phyloP scores from a whole-genome alignment of 1,140 invertebrate genomes.

The Eurosta solidaginis region DNA sequence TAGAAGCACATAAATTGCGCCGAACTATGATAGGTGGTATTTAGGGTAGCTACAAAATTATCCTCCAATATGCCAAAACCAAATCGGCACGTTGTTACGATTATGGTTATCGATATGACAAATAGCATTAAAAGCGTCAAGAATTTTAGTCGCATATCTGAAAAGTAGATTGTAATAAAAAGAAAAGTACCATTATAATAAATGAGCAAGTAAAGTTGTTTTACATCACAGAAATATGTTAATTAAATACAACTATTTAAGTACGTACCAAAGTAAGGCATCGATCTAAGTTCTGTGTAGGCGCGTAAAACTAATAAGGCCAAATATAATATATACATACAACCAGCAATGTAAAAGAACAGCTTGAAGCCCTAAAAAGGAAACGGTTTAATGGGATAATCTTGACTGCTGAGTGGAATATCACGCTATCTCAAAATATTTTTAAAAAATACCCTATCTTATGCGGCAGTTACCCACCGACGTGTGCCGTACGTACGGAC shows the following conservation, averaged over 20 bases:
- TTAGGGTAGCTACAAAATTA: constrained; percentile 88
- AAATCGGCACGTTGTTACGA: constrained; percentile 81
- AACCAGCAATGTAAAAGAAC: constrained; percentile 85
- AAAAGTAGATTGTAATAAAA: not conserved
- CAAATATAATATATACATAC: constrained; percentile 85
- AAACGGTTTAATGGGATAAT: too few species aligned
- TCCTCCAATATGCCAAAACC: constrained; percentile 88
- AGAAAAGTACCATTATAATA: too few species aligned
- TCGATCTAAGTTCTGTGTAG: constrained; percentile 91
- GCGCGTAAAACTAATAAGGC: constrained; percentile 83
- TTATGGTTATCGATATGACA: constrained; percentile 77
- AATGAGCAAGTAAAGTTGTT: too few species aligned
- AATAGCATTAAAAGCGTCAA: constrained; percentile 84
- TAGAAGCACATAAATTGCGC: constrained; percentile 95
- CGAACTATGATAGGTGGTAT: constrained; percentile 85
- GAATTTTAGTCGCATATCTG: constrained; percentile 91
- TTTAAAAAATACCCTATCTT: too few species aligned
- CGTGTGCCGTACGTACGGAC: too few species aligned
- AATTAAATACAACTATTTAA: not conserved
- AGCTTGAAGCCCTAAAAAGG: constrained; percentile 72
- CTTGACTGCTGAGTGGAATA: too few species aligned
- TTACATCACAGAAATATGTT: too few species aligned
- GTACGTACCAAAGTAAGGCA: constrained; percentile 94
- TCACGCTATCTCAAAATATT: too few species aligned
- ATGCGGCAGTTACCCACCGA: too few species aligned